Evolutionary conservation across 2,113 vertebrate genomes (phyloP).

Genomic region (Cynopterus brachyotis): DNA sequence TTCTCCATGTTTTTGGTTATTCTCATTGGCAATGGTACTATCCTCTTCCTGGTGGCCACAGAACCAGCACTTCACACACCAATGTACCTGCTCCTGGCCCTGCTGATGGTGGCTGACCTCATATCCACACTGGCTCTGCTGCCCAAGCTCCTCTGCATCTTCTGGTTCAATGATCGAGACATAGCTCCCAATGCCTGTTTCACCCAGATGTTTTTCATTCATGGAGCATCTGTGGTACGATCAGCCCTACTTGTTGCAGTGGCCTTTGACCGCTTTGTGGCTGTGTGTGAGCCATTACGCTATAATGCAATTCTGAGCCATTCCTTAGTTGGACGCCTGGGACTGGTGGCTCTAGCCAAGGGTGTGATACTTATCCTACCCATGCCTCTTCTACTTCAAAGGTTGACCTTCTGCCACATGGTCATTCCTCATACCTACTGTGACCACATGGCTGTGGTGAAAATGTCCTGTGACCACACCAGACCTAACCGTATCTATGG

Average conservation of each 20-base stretch:
- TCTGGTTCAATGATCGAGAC: slow-evolving; percentile 35
- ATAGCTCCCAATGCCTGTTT: slow-evolving; percentile 56
- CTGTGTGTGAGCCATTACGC: slow-evolving; percentile 60
- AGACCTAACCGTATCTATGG: slow-evolving; percentile 53
- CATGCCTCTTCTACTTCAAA: slow-evolving; percentile 61
- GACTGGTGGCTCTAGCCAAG: slow-evolving; percentile 19
- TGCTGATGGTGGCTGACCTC: slow-evolving; percentile 61
- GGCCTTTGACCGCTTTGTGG: slow-evolving; percentile 69
- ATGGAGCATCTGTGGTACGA: slow-evolving; percentile 52
- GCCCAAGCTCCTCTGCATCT: slow-evolving; percentile 38
- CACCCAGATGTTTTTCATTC: slow-evolving; percentile 74
- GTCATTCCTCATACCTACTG: slow-evolving; percentile 72
- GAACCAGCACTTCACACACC: slow-evolving; percentile 56
- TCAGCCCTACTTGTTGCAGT: slow-evolving; percentile 64
- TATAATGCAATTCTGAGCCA: slow-evolving; percentile 52
- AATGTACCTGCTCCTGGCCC: slow-evolving; percentile 56
- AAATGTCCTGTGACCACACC: slow-evolving; percentile 61
- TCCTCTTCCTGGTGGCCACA: slow-evolving; percentile 47
- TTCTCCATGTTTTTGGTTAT: slow-evolving; percentile 33
- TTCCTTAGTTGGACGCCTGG: background rate
- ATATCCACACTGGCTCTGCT: slow-evolving; percentile 46
- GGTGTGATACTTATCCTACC: slow-evolving; percentile 59
- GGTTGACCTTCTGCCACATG: slow-evolving; percentile 52
- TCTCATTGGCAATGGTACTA: slow-evolving; percentile 28
- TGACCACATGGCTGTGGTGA: slow-evolving; percentile 70